Conservation (phyloP, 2,113 vertebrate species). For the Polypterus bichir region DNA sequence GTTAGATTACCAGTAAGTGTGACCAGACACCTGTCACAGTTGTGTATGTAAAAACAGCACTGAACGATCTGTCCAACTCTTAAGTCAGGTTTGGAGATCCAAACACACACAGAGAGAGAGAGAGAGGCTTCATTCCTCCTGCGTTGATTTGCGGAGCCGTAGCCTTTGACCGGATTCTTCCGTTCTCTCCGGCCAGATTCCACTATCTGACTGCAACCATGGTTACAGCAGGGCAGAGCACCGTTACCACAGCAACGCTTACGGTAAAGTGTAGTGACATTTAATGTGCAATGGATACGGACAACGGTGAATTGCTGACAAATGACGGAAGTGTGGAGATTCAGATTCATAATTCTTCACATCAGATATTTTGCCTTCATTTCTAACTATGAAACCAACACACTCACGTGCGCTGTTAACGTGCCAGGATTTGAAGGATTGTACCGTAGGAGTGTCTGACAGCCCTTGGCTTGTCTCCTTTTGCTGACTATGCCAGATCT, state of each 20-base stretch:
- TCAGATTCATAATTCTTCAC: too few species aligned
- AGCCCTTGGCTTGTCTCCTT: too few species aligned
- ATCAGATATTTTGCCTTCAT: too few species aligned
- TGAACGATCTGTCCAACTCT: neutral
- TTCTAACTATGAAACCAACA: too few species aligned
- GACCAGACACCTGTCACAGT: too few species aligned
- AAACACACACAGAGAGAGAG: too few species aligned
- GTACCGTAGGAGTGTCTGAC: too few species aligned
- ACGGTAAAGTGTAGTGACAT: neutral
- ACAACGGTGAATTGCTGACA: neutral
- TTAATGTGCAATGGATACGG: neutral
- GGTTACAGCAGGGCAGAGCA: constrained; percentile 1
- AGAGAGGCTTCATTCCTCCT: neutral
- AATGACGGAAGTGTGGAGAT: too few species aligned
- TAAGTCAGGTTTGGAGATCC: neutral
- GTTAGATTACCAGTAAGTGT: too few species aligned
- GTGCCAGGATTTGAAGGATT: too few species aligned
- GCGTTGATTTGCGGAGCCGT: neutral
- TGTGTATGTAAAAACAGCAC: neutral
- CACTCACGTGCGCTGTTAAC: too few species aligned
- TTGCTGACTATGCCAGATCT: too few species aligned
- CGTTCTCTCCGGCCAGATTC: neutral
- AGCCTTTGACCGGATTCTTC: neutral
- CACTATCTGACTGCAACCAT: constrained; percentile 4
- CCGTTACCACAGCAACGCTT: constrained; percentile 7